Evolutionary conservation across 2,888 invertebrate species (phyloP), one percentile per base, ranked within the genome.

Genomic region (Elysia crispata): DNA sequence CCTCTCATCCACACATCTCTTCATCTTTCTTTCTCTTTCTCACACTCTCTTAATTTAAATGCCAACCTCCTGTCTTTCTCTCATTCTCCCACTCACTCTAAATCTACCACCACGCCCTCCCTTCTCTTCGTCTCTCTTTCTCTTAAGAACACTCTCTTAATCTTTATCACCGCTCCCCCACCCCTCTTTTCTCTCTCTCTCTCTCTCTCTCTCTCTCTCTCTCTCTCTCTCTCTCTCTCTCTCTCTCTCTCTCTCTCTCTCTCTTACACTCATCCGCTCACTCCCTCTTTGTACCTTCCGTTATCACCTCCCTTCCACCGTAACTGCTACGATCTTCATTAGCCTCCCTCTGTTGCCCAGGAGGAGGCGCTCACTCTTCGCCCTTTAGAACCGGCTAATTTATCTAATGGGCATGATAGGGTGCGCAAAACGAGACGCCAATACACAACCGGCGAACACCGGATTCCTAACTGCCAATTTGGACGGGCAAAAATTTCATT

Each of bases 261-360:
- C 11, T 1, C 1, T 11, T 41, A 49, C 49, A 25, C 1, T 41
- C 23, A 31, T 11, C 23, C 23, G 23, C 25, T 25, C 18, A 1
- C 25, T 11, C n/a, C 70, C 50, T 6, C 41, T 20, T n/a, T 3
- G 1, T 41, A 1, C 23, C 25, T 49, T 25, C 70, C 23, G 23
- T 20, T 18, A 25, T 18, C 49, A 25, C 11, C 15, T 70, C 50
- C 49, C 25, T 33, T 41, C 25, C 70, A 70, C 50, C 25, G 41
- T 25, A 70, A 70, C 70, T 23, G 33, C 25, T n/a, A 50, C 25
- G n/a, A 49, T 70, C 41, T 49, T 70, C 50, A 70, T 70, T 49
- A 25, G 13, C 25, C 49, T 70, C 70, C 41, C 1, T 41, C 25
- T 25, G 70, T 49, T 49, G 50, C 23, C 13, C 41, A 5, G 33